Base-by-base conservation (phyloP, 2,797 vertebrate species). In the Danio aesculapii region DNA sequence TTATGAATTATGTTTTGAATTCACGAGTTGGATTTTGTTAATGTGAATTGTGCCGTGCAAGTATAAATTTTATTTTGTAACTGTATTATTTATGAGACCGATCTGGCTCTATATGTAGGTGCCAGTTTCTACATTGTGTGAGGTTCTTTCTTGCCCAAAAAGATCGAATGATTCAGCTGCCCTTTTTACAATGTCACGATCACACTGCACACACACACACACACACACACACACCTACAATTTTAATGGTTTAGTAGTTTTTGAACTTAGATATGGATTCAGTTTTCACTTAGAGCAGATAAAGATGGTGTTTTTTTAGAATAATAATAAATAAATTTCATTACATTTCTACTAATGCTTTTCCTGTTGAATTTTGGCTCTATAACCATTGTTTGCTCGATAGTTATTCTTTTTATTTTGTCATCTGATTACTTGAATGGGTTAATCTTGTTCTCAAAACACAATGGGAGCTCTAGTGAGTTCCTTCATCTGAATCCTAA, bases 41-140 rank as follows among this genome's bases (percentile, higher is more conserved):
- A 30, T 30, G 30, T 30, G 1, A 30, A 30, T n/a, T 30, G 30
- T 30, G 30, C 30, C 3, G 30, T 30, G 30, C 30, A 30, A 1
- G 30, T 30, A 30, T 30, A 3, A 30, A 30, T 30, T 30, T 30
- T 30, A 30, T 30, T 30, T 30, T 30, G 30, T 30, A 30, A 30
- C 30, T 30, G 30, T 30, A 30, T 30, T 30, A 30, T 30, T 30
- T 30, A 30, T 30, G 30, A 30, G 30, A 30, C 1, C 3, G 30
- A 30, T 30, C 30, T 30, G 30, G 30, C 30, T 30, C 30, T 30
- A 30, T 13, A 46, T 49, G 57, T 64, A 57, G 43, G 21, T 72
- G 69, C 17, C 21, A 49, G 41, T 41, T 80, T 77, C 53, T 52
- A 5, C 67, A 52, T 52, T 63, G 30, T 66, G 6, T 62, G 57